These are phyloP conservation scores for Caenorhabditis sp. DNA, from an alignment of 2,888 invertebrate species.

Conservation along the genomic window DNA sequence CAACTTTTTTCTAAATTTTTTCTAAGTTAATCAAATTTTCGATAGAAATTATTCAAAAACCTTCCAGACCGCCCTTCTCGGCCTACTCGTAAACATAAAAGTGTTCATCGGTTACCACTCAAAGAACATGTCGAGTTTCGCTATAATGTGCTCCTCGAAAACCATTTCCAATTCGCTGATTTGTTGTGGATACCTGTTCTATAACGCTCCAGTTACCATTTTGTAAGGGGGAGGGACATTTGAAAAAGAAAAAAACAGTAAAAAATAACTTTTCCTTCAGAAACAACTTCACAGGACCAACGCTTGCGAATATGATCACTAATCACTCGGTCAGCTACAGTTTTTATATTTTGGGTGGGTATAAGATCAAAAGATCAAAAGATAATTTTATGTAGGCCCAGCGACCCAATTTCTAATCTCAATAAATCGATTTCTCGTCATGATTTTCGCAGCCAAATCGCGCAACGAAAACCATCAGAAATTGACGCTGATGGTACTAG, in stretches of 20 bases:
- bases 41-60: too few relatives aligned
- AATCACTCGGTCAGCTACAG: conserved; percentile 22
- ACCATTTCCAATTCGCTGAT: conserved; percentile 8
- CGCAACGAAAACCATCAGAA: neutral
- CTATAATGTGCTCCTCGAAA: conserved; percentile 12
- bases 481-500: neutral
- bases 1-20: neutral
- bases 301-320: conserved; percentile 4
- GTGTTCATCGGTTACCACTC: neutral
- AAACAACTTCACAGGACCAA: conserved; percentile 3
- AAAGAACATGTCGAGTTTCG: neutral
- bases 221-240: too few relatives aligned
- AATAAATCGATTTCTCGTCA: conserved; percentile 25
- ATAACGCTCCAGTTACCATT: neutral
- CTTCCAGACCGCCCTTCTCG: neutral
- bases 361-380: too few relatives aligned
- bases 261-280: neutral
- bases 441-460: conserved; percentile 1
- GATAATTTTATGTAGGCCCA: neutral
- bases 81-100: neutral
- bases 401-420: conserved; percentile 19
- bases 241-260: too few relatives aligned
- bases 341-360: conserved; percentile 21
- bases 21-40: neutral
- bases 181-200: neutral